Evolutionary conservation across 2,797 vertebrate species (phyloP).

Genomic region (Linurgus olivaceus): DNA sequence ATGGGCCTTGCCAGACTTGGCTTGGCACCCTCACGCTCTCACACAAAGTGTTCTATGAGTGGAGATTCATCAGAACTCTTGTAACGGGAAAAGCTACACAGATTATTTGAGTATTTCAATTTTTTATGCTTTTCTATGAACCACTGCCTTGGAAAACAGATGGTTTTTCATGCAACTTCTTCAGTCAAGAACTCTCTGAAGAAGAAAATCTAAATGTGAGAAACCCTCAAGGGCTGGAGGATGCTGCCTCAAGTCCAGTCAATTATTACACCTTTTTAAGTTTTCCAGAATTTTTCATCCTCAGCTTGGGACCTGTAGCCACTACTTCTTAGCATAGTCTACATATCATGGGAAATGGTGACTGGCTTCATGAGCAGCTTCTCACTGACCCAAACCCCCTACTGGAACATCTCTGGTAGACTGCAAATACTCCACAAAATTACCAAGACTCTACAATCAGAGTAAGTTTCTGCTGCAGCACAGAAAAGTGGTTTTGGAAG

Average conservation of each 20-base stretch:
- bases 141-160: not conserved
- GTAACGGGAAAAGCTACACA: not conserved
- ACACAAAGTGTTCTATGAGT: not conserved
- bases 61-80: not conserved
- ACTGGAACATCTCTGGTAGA: not conserved
- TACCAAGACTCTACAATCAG: not conserved
- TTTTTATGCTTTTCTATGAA: not conserved
- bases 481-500: not conserved
- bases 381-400: not conserved
- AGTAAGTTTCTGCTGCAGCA: not conserved
- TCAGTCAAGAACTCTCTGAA: not conserved
- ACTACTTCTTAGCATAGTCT: accelerated
- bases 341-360: not conserved
- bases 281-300: not conserved
- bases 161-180: accelerated
- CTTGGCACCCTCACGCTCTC: not conserved
- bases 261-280: not conserved
- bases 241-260: not conserved
- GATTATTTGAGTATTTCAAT: not conserved
- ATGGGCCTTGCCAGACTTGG: not conserved
- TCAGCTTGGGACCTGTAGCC: not conserved
- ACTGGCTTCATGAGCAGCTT: not conserved
- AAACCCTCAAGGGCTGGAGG: not conserved
- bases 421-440: not conserved
- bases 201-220: not conserved